phyloP scores from a whole-genome alignment of 2,797 vertebrate species.

The Poecile montanus region DNA sequence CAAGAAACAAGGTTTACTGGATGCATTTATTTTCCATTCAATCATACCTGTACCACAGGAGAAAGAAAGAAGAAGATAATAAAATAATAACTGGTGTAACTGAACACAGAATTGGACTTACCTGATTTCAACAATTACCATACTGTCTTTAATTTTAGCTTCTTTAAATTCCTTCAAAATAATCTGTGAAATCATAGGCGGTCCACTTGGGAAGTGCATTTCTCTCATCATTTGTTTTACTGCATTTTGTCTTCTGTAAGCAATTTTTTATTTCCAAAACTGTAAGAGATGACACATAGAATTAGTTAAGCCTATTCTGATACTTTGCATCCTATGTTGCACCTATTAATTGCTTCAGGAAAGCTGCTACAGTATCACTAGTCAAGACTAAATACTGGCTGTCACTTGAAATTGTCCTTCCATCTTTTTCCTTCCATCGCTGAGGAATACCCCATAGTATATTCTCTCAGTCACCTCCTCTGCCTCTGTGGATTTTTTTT shows the following conservation, averaged over 20 bases:
- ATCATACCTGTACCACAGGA: neutral
- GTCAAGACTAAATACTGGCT: neutral
- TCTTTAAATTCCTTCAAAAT: neutral
- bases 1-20: neutral
- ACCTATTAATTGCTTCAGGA: neutral
- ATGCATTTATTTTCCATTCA: neutral
- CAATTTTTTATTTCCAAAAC: neutral
- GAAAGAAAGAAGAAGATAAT: neutral
- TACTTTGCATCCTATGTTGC: neutral
- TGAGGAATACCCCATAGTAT: neutral
- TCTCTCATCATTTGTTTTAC: neutral
- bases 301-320: neutral
- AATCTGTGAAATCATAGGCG: neutral
- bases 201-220: neutral
- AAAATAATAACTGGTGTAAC: neutral
- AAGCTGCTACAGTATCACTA: neutral
- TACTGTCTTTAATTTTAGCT: neutral
- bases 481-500: neutral
- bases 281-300: neutral
- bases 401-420: neutral
- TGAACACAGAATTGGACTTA: neutral
- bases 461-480: neutral
- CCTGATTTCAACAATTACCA: neutral
- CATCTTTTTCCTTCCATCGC: neutral
- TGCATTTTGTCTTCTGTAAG: neutral